Percentiles rank a stretch among this genome's conserved stretches.
These are phyloP conservation scores for Morone saxatilis DNA, from an alignment of 2,113 vertebrate species.

Conservation along the genomic window DNA sequence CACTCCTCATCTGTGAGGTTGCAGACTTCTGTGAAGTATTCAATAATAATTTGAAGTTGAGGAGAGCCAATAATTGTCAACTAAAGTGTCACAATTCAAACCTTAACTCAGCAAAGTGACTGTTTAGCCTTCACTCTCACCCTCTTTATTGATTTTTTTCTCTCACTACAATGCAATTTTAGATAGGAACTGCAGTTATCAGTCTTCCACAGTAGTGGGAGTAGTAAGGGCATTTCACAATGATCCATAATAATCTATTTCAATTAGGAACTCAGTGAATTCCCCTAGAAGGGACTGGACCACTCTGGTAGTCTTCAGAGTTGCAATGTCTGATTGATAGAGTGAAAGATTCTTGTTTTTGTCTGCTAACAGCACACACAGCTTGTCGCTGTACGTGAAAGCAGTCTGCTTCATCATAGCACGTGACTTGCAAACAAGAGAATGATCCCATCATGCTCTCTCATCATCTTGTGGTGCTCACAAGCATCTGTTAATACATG, in stretches of 20 bases:
- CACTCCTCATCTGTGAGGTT: no score
- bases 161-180: not conserved
- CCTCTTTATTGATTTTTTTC: not conserved
- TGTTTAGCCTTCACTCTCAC: not conserved
- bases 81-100: not conserved
- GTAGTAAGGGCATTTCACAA: not conserved
- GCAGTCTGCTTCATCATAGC: not conserved
- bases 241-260: no score
- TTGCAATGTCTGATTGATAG: not conserved
- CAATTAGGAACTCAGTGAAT: no score
- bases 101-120: no score
- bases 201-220: not conserved
- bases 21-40: no score
- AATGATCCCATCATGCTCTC: not conserved
- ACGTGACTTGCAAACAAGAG: not conserved
- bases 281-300: no score
- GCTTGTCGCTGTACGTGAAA: not conserved
- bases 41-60: no score
- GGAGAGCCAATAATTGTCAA: no score
- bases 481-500: not conserved
- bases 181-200: not conserved
- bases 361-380: not conserved
- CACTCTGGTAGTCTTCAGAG: not conserved
- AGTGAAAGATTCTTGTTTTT: not conserved
- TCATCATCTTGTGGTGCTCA: not conserved